Percentiles rank a stretch among this genome's conserved stretches.
These are phyloP conservation scores for Hydrophis major DNA, from an alignment of 2,797 vertebrate genomes.

Conservation along the genomic window DNA sequence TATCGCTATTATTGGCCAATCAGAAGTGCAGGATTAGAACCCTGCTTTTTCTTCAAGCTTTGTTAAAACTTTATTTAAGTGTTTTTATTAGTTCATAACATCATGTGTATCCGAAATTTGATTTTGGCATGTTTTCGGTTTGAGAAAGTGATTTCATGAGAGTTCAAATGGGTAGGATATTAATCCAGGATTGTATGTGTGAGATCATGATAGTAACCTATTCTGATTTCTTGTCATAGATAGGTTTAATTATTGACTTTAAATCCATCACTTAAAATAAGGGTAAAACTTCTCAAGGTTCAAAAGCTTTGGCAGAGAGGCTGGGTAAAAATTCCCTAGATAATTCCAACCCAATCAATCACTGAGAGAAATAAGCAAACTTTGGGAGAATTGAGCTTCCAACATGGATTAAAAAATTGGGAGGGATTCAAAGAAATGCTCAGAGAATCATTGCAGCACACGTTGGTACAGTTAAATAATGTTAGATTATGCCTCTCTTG, in stretches of 20 bases:
- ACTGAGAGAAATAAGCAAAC: neutral
- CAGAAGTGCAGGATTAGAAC: no score
- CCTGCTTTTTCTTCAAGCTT: no score
- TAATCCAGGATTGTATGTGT: neutral
- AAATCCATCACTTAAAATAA: neutral
- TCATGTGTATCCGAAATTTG: neutral
- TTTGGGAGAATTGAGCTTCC: neutral
- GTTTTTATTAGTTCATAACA: no score
- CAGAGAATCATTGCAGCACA: neutral
- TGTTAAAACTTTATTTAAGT: no score
- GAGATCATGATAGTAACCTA: neutral
- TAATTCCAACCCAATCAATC: neutral
- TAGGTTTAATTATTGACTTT: neutral
- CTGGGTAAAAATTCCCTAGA: neutral
- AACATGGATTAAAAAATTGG: neutral
- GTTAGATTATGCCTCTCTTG: neutral
- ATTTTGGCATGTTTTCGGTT: neutral
- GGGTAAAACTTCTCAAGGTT: neutral
- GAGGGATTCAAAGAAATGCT: neutral
- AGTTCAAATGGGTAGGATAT: neutral
- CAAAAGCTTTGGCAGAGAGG: neutral
- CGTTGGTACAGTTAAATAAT: neutral
- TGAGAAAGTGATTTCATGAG: neutral
- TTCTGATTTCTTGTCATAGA: neutral
- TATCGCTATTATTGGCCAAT: no score